phyloP scores from a whole-genome alignment of 1,140 invertebrate genomes.

The Macrobrachium rosenbergii region DNA sequence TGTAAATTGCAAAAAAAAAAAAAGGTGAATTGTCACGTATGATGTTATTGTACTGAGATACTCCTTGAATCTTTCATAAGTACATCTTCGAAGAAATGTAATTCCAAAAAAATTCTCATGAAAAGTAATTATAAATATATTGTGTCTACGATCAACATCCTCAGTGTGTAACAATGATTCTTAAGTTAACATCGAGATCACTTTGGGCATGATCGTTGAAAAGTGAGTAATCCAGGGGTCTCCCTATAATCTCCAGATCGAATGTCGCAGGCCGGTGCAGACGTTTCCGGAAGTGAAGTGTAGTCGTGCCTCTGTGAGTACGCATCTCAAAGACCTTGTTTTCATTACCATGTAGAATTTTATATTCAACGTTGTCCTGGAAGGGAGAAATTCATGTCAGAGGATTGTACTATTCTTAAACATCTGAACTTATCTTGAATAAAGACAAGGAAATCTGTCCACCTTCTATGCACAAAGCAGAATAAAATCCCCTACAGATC shows the following conservation, averaged over 20 bases:
- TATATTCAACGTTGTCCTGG: constrained; percentile 77
- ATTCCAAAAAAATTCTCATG: constrained; percentile 1
- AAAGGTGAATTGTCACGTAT: too few species aligned
- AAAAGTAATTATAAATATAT: not conserved
- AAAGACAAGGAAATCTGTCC: too few species aligned
- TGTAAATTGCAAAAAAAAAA: too few species aligned
- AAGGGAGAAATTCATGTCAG: constrained; percentile 67
- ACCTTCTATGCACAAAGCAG: too few species aligned
- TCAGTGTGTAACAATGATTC: constrained; percentile 57
- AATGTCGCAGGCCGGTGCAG: constrained; percentile 75
- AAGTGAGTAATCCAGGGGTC: constrained; percentile 61
- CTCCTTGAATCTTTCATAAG: not conserved
- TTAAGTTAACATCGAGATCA: constrained; percentile 62
- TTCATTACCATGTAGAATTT: constrained; percentile 78
- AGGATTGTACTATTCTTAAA: not conserved
- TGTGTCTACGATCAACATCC: too few species aligned
- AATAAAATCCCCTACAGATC: too few species aligned
- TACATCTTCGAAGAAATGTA: not conserved
- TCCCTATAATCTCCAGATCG: constrained; percentile 73
- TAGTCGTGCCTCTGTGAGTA: constrained; percentile 77
- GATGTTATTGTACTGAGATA: too few species aligned
- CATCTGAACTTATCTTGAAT: too few species aligned
- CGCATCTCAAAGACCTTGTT: constrained; percentile 77
- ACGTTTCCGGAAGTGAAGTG: constrained; percentile 76
- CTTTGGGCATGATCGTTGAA: constrained; percentile 52